A percentile compares a stretch with the other conserved stretches of the same genome.
phyloP scores from a whole-genome alignment of 64 coral and sea anemone genomes.

The Actinia equina region DNA sequence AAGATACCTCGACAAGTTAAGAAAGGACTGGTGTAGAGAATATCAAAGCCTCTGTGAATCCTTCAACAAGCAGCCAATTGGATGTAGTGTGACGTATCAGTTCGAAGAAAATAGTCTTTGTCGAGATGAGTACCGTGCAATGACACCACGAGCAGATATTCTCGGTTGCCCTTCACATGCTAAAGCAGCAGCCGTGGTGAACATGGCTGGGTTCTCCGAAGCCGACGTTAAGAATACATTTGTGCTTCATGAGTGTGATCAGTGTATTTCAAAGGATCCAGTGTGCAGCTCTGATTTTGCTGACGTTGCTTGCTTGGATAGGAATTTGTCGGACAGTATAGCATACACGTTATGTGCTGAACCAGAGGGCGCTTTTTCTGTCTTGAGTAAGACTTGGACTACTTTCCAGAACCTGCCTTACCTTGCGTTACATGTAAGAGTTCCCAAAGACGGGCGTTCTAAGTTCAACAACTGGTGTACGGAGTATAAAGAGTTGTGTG shows the following conservation, averaged over 20 bases:
- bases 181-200: slow-evolving; percentile 26
- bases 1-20: neutral
- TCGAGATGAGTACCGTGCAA: slow-evolving; percentile 24
- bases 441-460: slow-evolving; percentile 19
- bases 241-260: slow-evolving; percentile 38
- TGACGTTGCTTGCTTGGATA: slow-evolving; percentile 10
- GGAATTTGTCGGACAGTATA: neutral
- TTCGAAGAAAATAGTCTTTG: slow-evolving; percentile 12
- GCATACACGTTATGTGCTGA: slow-evolving; percentile 31
- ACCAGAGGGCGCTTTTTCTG: slow-evolving; percentile 5
- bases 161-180: slow-evolving; percentile 29
- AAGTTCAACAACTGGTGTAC: slow-evolving; percentile 27
- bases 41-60: slow-evolving; percentile 24
- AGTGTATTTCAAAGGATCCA: neutral
- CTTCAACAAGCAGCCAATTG: slow-evolving; percentile 23
- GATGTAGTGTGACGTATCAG: slow-evolving; percentile 5
- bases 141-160: neutral
- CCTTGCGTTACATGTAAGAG: neutral
- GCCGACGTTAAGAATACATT: slow-evolving; percentile 33
- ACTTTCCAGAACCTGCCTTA: neutral
- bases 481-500: slow-evolving; percentile 36
- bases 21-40: slow-evolving; percentile 36
- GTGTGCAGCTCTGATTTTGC: neutral
- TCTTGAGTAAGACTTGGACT: neutral
- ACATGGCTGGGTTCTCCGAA: slow-evolving; percentile 15